phyloP scores from a whole-genome alignment of 2,888 invertebrate genomes.

The Heteromyza rotundicornis region DNA sequence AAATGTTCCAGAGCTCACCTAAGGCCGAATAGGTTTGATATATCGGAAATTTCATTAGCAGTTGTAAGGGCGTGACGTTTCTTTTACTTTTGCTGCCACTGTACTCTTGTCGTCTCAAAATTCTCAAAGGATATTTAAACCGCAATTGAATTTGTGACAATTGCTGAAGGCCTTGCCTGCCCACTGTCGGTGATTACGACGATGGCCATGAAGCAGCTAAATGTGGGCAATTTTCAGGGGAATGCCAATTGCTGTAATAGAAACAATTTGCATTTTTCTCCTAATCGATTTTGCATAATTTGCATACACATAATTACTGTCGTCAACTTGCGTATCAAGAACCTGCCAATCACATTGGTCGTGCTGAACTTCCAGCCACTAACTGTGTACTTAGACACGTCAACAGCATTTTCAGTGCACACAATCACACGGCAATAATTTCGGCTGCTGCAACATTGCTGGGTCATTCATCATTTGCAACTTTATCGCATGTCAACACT shows the following conservation, averaged over 20 bases:
- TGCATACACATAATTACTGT: too few species aligned
- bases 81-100: too few species aligned
- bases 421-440: neutral
- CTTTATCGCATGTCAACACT: neutral
- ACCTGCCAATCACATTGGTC: too few species aligned
- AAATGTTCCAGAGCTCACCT: neutral
- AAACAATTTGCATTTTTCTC: too few species aligned
- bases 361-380: too few species aligned
- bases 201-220: slow-evolving; percentile 20
- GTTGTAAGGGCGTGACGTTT: too few species aligned
- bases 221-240: too few species aligned
- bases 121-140: slow-evolving; percentile 20
- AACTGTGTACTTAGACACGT: neutral
- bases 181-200: too few species aligned
- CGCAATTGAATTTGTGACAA: slow-evolving; percentile 14
- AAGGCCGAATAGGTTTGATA: neutral
- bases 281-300: too few species aligned
- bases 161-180: too few species aligned
- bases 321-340: too few species aligned
- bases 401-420: neutral
- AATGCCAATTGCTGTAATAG: too few species aligned
- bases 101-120: slow-evolving; percentile 10
- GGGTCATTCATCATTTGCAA: neutral
- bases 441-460: neutral
- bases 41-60: neutral